These are phyloP conservation scores for Tonatia bakeri DNA, from an alignment of 2,113 vertebrate species.

Conservation along the genomic window DNA sequence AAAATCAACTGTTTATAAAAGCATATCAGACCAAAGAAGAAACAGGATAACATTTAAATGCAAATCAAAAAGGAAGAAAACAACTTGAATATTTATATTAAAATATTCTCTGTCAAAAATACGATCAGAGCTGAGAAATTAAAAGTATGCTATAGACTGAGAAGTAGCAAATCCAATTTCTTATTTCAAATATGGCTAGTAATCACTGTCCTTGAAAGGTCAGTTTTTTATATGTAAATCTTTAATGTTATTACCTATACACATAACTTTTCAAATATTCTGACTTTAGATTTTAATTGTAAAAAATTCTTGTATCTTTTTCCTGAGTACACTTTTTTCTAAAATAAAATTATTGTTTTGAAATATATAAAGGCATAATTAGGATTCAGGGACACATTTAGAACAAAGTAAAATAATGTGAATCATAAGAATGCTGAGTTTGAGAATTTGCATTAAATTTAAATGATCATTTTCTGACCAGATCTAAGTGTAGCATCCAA, in stretches of 20 bases:
- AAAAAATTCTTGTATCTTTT: background rate
- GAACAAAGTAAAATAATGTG: background rate
- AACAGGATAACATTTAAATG: background rate
- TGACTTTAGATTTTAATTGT: background rate
- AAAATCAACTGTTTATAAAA: background rate
- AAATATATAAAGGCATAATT: background rate
- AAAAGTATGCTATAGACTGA: background rate
- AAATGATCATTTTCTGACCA: background rate
- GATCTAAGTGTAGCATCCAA: background rate
- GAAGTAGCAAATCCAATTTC: background rate
- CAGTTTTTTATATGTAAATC: background rate
- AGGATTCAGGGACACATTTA: background rate
- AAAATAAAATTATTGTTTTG: slow-evolving; percentile 20
- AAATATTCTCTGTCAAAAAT: background rate
- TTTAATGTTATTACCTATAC: background rate
- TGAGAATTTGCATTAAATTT: background rate
- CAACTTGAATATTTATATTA: background rate
- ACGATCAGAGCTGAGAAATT: background rate
- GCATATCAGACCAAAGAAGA: background rate
- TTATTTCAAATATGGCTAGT: background rate
- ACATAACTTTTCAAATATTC: background rate
- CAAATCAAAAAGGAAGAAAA: background rate
- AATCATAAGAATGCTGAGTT: background rate
- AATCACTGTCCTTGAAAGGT: background rate
- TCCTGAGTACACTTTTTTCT: background rate